Evolutionary conservation across 2,888 invertebrate genomes (phyloP).

Genomic region (Erpobdella octoculata): DNA sequence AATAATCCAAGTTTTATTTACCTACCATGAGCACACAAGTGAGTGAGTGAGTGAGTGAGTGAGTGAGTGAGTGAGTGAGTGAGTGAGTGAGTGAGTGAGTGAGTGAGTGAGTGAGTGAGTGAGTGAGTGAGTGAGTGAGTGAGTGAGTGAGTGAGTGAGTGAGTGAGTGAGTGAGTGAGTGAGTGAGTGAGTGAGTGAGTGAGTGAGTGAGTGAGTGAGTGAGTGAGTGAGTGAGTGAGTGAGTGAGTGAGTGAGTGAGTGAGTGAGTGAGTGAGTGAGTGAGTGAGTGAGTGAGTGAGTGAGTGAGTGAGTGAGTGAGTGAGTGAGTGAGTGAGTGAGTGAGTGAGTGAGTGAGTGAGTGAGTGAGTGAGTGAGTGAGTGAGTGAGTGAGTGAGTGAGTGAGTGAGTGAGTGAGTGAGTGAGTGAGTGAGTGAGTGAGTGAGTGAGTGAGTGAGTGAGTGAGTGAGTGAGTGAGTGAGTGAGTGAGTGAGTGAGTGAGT

Average conservation of each 20-base stretch:
- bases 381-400: slow-evolving; percentile 24
- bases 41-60: slow-evolving; percentile 25
- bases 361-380: slow-evolving; percentile 28
- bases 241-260: slow-evolving; percentile 30
- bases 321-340: slow-evolving; percentile 30
- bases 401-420: slow-evolving; percentile 25
- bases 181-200: slow-evolving; percentile 26
- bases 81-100: slow-evolving; percentile 23
- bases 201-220: slow-evolving; percentile 30
- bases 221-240: slow-evolving; percentile 29
- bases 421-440: slow-evolving; percentile 16
- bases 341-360: slow-evolving; percentile 30
- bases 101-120: slow-evolving; percentile 26
- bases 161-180: slow-evolving; percentile 25
- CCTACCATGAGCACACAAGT: slow-evolving; percentile 7
- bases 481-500: slow-evolving; percentile 26
- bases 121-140: slow-evolving; percentile 27
- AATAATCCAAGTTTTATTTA: too few species aligned
- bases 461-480: slow-evolving; percentile 26
- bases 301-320: slow-evolving; percentile 30
- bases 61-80: slow-evolving; percentile 24
- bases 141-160: slow-evolving; percentile 23
- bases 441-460: slow-evolving; percentile 24
- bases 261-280: slow-evolving; percentile 29
- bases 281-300: slow-evolving; percentile 30